Conservation (phyloP, 1,140 invertebrate genomes). For the Gryon sp. region DNA sequence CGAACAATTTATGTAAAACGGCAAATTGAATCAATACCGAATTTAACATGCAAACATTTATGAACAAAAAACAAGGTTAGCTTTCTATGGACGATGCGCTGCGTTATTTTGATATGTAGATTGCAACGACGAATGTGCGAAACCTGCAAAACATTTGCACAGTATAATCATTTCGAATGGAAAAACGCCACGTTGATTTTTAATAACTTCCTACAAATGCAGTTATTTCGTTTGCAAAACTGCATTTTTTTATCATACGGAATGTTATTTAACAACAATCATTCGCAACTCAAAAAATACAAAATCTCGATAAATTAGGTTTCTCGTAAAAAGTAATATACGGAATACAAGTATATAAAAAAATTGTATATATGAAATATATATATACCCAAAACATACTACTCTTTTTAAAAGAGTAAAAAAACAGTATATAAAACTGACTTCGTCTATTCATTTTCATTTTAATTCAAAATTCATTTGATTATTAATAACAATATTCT, state of each 20-base stretch:
- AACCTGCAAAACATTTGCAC: slow-evolving; percentile 36
- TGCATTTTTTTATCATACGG: not conserved
- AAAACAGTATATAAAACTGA: no score
- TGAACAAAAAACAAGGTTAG: slow-evolving; percentile 34
- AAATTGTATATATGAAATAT: no score
- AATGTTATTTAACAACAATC: no score
- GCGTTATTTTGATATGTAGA: slow-evolving; percentile 48
- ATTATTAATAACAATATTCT: no score
- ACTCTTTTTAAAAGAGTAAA: no score
- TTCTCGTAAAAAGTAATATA: no score
- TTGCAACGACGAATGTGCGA: slow-evolving; percentile 24
- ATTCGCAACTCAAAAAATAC: no score
- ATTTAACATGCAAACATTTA: slow-evolving; percentile 48
- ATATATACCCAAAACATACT: no score
- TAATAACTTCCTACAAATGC: slow-evolving; percentile 24
- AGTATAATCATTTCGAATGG: slow-evolving; percentile 34
- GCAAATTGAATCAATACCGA: slow-evolving; percentile 49
- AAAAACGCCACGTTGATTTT: slow-evolving; percentile 35
- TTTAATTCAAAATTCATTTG: no score
- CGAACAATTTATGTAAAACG: slow-evolving; percentile 48
- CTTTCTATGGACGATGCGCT: slow-evolving; percentile 16
- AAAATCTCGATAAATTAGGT: no score
- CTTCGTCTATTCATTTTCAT: no score
- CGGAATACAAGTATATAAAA: no score
- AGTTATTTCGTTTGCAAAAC: slow-evolving; percentile 6